These are phyloP conservation scores for Sylvia atricapilla DNA, from an alignment of 2,113 vertebrate species.

Conservation along the genomic window DNA sequence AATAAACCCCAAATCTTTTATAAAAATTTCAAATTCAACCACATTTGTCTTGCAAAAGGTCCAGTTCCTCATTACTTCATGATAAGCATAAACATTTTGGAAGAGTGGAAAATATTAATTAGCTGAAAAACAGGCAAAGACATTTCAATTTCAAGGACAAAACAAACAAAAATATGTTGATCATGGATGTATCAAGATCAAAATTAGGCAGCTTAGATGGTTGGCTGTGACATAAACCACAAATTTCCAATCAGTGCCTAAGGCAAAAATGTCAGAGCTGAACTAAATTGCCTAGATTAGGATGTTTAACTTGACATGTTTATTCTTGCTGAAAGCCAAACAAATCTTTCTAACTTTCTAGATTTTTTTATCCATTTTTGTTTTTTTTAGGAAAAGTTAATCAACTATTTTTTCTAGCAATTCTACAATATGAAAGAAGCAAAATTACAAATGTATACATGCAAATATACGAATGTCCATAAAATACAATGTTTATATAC, in stretches of 20 bases:
- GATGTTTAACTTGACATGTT: constrained; percentile 29
- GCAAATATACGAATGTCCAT: not conserved
- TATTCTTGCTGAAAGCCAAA: constrained; percentile 31
- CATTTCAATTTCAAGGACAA: not conserved
- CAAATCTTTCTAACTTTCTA: not conserved
- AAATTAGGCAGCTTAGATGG: constrained; percentile 3
- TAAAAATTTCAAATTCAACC: not conserved
- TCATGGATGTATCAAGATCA: not conserved
- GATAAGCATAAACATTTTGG: not conserved
- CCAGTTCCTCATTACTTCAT: not conserved
- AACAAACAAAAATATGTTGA: not conserved
- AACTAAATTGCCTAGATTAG: constrained; percentile 32
- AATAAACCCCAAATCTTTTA: not conserved
- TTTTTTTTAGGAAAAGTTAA: not conserved
- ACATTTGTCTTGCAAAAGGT: not conserved
- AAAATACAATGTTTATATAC: not conserved
- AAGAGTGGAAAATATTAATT: constrained; percentile 13
- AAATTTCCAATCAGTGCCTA: constrained; percentile 48
- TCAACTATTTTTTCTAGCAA: not conserved
- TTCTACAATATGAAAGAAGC: not conserved
- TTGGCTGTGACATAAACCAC: constrained; percentile 31
- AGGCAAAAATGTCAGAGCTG: constrained; percentile 36
- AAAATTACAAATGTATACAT: not conserved
- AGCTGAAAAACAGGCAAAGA: not conserved
- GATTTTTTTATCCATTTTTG: not conserved